Evolutionary conservation across 1,140 invertebrate genomes (phyloP).

Genomic region (Drosophila biarmipes): DNA sequence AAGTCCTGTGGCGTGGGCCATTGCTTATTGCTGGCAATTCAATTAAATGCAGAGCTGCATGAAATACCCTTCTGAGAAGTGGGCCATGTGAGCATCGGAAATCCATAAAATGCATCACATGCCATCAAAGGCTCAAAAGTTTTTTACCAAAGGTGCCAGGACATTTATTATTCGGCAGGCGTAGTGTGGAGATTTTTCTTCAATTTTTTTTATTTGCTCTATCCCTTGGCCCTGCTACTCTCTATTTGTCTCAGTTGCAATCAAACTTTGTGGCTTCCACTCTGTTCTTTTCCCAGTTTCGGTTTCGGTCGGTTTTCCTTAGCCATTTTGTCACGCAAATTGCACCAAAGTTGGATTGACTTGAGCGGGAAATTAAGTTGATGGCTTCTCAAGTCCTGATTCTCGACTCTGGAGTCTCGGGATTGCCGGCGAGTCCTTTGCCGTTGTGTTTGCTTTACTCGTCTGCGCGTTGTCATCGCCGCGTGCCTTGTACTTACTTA

Average conservation of each 20-base stretch:
- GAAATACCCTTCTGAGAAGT: constrained; percentile 63
- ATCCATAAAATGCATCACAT: constrained; percentile 77
- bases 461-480: constrained; percentile 22
- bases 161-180: constrained; percentile 70
- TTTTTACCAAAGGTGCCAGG: constrained; percentile 67
- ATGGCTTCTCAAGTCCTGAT: constrained; percentile 46
- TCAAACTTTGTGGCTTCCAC: constrained; percentile 64
- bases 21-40: constrained; percentile 64
- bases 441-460: constrained; percentile 49
- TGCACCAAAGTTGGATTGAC: constrained; percentile 78
- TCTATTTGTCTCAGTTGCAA: constrained; percentile 76
- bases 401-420: constrained; percentile 3
- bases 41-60: constrained; percentile 80
- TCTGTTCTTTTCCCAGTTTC: constrained; percentile 23
- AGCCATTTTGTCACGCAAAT: constrained; percentile 70
- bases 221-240: neutral
- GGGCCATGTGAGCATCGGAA: constrained; percentile 45
- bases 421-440: constrained; percentile 19
- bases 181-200: constrained; percentile 33
- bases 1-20: constrained; percentile 28
- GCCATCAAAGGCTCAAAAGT: constrained; percentile 73
- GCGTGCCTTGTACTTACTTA: constrained; percentile 54
- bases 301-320: constrained; percentile 21
- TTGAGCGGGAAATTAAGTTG: constrained; percentile 79
- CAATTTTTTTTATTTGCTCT: neutral